Evolutionary conservation across 2,797 vertebrate species (phyloP).

Genomic region (Sebastes hopkinsi): DNA sequence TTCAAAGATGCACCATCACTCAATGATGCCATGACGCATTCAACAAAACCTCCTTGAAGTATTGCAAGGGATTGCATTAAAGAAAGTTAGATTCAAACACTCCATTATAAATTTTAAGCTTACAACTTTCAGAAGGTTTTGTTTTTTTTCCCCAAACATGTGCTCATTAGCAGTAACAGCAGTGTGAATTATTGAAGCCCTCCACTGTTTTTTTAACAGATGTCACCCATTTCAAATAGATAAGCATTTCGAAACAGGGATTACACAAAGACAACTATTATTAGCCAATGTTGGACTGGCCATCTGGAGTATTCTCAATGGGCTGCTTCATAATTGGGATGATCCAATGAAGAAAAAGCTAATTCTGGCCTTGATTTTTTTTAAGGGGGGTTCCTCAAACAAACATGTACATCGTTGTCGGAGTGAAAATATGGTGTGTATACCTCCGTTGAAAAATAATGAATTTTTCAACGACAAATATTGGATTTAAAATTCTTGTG

Average conservation of each 20-base stretch:
- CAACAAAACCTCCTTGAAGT: slow-evolving; percentile 26
- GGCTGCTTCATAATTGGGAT: neutral
- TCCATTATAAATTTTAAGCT: neutral
- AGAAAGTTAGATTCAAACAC: slow-evolving; percentile 1
- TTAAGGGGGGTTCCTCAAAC: neutral
- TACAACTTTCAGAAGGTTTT: neutral
- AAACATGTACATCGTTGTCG: neutral
- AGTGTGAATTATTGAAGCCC: neutral
- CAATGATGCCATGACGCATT: slow-evolving; percentile 7
- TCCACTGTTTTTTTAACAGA: neutral
- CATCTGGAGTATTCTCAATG: neutral
- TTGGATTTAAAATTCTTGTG: neutral
- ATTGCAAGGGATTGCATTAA: slow-evolving; percentile 30
- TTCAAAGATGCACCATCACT: slow-evolving; percentile 29
- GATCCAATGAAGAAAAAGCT: neutral
- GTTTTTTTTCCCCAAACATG: too few species aligned
- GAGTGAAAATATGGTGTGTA: neutral
- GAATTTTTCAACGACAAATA: neutral
- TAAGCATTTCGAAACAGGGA: neutral
- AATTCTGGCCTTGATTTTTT: neutral
- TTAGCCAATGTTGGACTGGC: neutral
- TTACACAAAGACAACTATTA: neutral
- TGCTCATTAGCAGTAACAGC: neutral
- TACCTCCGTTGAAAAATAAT: neutral
- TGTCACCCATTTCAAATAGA: neutral